Evolutionary conservation across 2,888 invertebrate species (phyloP).

Genomic region (Philhelius pedissequus): DNA sequence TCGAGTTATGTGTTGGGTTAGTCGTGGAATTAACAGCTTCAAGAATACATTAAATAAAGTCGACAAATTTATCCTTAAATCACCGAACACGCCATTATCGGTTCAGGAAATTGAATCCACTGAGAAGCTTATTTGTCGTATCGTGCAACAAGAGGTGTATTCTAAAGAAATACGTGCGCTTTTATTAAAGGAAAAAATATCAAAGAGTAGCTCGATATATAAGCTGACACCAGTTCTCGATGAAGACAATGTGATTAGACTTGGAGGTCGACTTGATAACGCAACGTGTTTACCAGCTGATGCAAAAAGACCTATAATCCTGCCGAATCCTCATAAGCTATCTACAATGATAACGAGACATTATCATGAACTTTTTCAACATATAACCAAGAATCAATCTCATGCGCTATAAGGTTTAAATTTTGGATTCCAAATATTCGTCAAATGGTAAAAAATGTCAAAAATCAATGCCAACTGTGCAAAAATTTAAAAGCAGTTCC

Average conservation of each 20-base stretch:
- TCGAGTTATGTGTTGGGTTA: slow-evolving; percentile 9
- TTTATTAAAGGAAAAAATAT: not conserved
- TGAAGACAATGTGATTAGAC: slow-evolving; percentile 6
- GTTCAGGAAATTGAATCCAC: not conserved
- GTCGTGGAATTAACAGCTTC: not conserved
- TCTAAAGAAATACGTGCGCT: slow-evolving; percentile 4
- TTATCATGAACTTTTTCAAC: too few relatives aligned
- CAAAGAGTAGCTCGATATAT: slow-evolving; percentile 15
- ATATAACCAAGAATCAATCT: too few relatives aligned
- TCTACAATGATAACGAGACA: too few relatives aligned
- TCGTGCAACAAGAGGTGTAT: slow-evolving; percentile 16
- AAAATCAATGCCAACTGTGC: too few relatives aligned
- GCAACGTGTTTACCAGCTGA: slow-evolving; percentile 15
- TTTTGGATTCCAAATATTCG: too few relatives aligned
- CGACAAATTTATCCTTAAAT: not conserved
- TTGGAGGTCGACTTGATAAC: slow-evolving; percentile 27
- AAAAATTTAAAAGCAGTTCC: too few relatives aligned
- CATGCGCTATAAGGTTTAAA: too few relatives aligned
- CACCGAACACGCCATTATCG: not conserved
- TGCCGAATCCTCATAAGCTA: not conserved
- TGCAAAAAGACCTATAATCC: not conserved
- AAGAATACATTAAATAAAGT: not conserved
- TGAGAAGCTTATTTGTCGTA: slow-evolving; percentile 2
- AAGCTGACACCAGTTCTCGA: slow-evolving; percentile 24
- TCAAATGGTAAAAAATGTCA: too few relatives aligned